Conservation (phyloP, 1,140 invertebrate genomes). For the Danaus plexippus region DNA sequence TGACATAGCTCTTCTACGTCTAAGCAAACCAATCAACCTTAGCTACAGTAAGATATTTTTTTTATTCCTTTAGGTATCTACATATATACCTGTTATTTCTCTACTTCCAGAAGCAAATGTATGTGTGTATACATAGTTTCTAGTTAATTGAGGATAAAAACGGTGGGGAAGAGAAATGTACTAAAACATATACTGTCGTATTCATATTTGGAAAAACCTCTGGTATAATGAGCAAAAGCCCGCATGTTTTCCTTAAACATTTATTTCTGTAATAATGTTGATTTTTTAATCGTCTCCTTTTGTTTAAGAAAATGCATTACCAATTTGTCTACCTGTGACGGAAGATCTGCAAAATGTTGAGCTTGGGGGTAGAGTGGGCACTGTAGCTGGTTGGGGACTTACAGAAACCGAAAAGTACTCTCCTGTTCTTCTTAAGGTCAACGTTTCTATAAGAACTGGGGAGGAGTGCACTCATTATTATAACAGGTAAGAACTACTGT, state of each 20-base stretch:
- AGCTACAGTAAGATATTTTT: conserved; percentile 17
- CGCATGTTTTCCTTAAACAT: too few species aligned
- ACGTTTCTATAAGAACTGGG: conserved; percentile 10
- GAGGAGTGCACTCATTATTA: conserved; percentile 10
- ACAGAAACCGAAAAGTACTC: conserved; percentile 19
- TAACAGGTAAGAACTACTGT: conserved; percentile 15
- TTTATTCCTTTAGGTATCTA: too few species aligned
- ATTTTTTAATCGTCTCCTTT: too few species aligned
- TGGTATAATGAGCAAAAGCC: too few species aligned
- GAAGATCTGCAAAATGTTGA: conserved; percentile 8
- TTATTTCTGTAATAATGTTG: too few species aligned
- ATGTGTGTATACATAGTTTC: too few species aligned
- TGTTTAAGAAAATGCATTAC: conserved; percentile 19
- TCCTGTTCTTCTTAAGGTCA: conserved; percentile 17
- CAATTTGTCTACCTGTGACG: conserved; percentile 25
- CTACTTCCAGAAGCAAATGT: too few species aligned
- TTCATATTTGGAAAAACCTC: too few species aligned
- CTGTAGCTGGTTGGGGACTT: conserved; percentile 26
- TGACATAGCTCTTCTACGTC: conserved; percentile 27
- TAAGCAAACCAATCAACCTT: conserved; percentile 20
- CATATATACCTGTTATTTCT: too few species aligned
- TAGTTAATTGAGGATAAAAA: too few species aligned
- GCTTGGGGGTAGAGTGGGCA: conserved; percentile 11
- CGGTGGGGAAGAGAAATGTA: too few species aligned
- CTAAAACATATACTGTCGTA: too few species aligned